These are phyloP conservation scores for Helostoma temminkii DNA, from an alignment of 2,797 vertebrate species.

Conservation along the genomic window DNA sequence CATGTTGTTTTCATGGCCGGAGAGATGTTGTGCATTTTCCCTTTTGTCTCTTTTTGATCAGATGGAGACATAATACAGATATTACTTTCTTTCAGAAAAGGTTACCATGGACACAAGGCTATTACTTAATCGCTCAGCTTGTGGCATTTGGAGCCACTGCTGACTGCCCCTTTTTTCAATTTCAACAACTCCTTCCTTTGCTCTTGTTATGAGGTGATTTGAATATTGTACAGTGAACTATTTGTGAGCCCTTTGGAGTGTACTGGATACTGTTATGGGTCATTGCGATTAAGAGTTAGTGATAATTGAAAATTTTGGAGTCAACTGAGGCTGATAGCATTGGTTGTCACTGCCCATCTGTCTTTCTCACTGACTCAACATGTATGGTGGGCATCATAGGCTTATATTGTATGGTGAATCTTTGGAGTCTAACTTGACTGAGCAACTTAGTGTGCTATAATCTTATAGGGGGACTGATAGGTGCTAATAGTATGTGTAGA, in stretches of 20 bases:
- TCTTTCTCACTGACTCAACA: conserved; percentile 57
- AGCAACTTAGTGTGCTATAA: conserved; percentile 9
- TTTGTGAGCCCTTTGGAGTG: conserved; percentile 56
- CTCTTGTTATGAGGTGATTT: conserved; percentile 76
- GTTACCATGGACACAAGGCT: conserved; percentile 76
- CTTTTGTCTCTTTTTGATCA: conserved; percentile 53
- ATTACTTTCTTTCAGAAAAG: conserved; percentile 72
- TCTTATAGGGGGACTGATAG: conserved; percentile 20
- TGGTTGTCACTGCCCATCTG: conserved; percentile 45
- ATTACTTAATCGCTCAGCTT: conserved; percentile 79
- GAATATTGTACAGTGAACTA: conserved; percentile 77
- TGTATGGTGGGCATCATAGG: conserved; percentile 30
- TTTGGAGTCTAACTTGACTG: conserved; percentile 33
- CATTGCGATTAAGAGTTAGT: conserved; percentile 69
- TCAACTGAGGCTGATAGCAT: conserved; percentile 69
- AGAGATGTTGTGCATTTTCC: neutral
- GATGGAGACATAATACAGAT: conserved; percentile 62
- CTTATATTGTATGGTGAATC: conserved; percentile 20
- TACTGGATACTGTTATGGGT: conserved; percentile 59
- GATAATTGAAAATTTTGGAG: conserved; percentile 69
- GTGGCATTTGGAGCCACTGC: conserved; percentile 75
- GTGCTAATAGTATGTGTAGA: neutral
- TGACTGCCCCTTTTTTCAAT: conserved; percentile 72
- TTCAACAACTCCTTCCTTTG: conserved; percentile 71
- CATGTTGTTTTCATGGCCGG: neutral